Base-by-base conservation (phyloP, 2,113 vertebrate species). In the Marcusenius ussheri region DNA sequence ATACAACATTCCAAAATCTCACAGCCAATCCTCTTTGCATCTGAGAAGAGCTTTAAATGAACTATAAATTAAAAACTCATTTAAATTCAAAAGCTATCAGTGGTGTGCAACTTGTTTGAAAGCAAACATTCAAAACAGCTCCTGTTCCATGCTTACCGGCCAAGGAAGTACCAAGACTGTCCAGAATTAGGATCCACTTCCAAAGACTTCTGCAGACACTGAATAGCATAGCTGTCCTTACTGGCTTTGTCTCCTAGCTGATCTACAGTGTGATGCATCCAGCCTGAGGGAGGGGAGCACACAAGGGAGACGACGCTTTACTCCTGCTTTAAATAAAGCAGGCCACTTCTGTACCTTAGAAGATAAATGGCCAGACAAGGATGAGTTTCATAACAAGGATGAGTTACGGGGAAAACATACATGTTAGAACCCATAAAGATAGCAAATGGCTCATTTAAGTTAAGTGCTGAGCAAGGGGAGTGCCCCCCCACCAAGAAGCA, bases 251-350 rank as follows among this genome's bases (percentile, higher is more conserved):
- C 98, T 95, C 97, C 98, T 90, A 99, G 94, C 93, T 98, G 98
- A 95, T 99, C 98, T 93, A 99, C 97, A 84, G 98, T 99, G 95
- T 99, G 98, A 98, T 99, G 98, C 98, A 99, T 99, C 98, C 98
- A 99, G 96, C 98, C 98, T 99, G 92, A 58, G 1, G n/a, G 27
- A 88, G 6, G 35, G 89, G 24, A 31, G 58, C 51, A 90, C 58
- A 83, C 9, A 87, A 35, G 45, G 15, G 49, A 89, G n/a, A n/a
- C 89, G 70, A 66, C 6, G 7, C 45, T n/a, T 85, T 3, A 39
- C 13, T 58, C 31, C 49, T 5, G 49, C 27, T 39, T 50, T 39
- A 31, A 10, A n/a, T 5, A 6, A 39, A 87, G 49, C n/a, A 39
- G n/a, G 80, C n/a, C 27, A 13, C 10, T 27, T 31, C 62, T 31